Conservation (phyloP, 1,140 invertebrate genomes). For the Lasioglossum albipes region DNA sequence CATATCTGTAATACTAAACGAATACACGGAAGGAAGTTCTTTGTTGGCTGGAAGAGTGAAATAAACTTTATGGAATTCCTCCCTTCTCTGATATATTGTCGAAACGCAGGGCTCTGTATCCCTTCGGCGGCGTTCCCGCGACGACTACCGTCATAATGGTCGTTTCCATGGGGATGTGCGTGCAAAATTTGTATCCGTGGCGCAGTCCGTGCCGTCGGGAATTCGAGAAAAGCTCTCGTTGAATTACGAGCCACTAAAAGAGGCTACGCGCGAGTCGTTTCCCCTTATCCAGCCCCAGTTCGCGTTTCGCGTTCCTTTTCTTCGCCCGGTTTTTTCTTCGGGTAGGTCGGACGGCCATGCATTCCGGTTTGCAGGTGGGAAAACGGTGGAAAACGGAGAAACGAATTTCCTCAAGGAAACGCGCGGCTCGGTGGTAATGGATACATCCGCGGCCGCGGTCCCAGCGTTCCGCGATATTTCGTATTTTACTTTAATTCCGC, state of each 20-base stretch:
- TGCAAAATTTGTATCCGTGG: slow-evolving; percentile 60
- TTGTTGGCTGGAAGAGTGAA: background rate
- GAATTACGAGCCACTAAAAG: slow-evolving; percentile 69
- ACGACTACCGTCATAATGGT: background rate
- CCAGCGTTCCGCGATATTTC: slow-evolving; percentile 44
- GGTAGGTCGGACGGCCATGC: slow-evolving; percentile 38
- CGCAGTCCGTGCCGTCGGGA: slow-evolving; percentile 12
- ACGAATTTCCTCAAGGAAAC: slow-evolving; percentile 63
- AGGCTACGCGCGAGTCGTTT: slow-evolving; percentile 60
- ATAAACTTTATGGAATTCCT: background rate
- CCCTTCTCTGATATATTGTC: background rate
- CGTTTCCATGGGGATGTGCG: slow-evolving; percentile 60
- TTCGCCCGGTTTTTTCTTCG: background rate
- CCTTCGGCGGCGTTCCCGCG: background rate
- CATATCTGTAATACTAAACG: background rate
- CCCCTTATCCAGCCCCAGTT: background rate
- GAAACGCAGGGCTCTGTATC: background rate
- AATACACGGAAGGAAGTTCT: background rate
- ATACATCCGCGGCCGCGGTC: slow-evolving; percentile 44
- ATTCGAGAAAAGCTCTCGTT: slow-evolving; percentile 65
- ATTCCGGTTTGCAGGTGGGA: slow-evolving; percentile 61
- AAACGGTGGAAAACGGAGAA: slow-evolving; percentile 56
- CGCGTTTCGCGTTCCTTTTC: background rate
- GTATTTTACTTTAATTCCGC: slow-evolving; percentile 60
- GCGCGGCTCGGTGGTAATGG: slow-evolving; percentile 49